Evolutionary conservation across 2,113 vertebrate species (phyloP).

Genomic region (Neopipo cinnamomea): DNA sequence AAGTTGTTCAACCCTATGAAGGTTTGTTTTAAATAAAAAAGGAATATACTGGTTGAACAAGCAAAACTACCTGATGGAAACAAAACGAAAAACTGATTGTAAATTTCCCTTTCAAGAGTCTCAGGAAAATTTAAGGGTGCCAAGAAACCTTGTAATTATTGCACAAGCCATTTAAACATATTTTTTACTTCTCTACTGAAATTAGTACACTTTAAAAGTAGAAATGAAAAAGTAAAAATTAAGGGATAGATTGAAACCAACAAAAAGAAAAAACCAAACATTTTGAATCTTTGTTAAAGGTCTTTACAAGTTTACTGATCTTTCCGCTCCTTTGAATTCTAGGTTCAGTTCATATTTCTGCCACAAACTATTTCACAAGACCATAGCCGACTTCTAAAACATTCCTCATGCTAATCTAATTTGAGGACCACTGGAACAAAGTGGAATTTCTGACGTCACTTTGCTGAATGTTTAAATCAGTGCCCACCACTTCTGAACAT

Average conservation of each 20-base stretch:
- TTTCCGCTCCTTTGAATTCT: not conserved
- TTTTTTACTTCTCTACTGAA: not conserved
- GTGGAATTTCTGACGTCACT: not conserved
- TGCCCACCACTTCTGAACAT: not conserved
- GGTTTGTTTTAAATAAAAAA: not conserved
- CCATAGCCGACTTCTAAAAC: not conserved
- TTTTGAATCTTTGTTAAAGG: rapidly evolving
- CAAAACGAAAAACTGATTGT: not conserved
- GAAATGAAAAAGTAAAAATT: not conserved
- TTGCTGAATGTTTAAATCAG: not conserved
- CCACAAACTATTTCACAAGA: not conserved
- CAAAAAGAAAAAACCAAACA: not conserved
- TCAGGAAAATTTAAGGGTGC: not conserved
- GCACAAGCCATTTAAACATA: not conserved
- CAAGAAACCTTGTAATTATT: not conserved
- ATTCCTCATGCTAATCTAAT: not conserved
- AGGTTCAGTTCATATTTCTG: not conserved
- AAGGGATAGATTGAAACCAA: not conserved
- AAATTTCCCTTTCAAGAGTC: not conserved
- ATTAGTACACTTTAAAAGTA: not conserved
- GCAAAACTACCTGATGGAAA: not conserved
- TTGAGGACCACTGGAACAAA: not conserved
- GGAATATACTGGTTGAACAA: not conserved
- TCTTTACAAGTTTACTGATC: not conserved
- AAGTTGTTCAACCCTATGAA: not conserved